Percentiles rank a stretch among this genome's conserved stretches.
These are phyloP conservation scores for Tetragnatha montana DNA, from an alignment of 2,888 invertebrate species.

Conservation along the genomic window DNA sequence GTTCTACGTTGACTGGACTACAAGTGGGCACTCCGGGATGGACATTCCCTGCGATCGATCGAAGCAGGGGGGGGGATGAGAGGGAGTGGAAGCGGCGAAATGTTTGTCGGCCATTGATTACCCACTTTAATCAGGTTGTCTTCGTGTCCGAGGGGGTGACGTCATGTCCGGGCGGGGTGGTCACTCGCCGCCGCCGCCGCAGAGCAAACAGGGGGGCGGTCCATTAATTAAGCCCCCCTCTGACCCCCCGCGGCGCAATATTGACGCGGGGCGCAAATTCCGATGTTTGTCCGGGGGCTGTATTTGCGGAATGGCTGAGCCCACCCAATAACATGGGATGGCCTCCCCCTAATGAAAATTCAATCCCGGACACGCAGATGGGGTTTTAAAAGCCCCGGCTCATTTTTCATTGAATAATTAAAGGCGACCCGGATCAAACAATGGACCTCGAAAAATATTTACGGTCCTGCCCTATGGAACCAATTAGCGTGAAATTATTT, in stretches of 20 bases:
- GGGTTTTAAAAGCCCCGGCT: slow-evolving; percentile 63
- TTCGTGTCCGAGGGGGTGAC: slow-evolving; percentile 64
- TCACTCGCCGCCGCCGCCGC: slow-evolving; percentile 70
- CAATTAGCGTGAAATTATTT: no score
- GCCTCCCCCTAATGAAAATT: slow-evolving; percentile 65
- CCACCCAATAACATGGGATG: slow-evolving; percentile 54
- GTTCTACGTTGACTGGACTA: no score
- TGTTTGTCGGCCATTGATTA: slow-evolving; percentile 71
- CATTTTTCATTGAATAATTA: slow-evolving; percentile 67
- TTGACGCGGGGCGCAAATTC: slow-evolving; percentile 64
- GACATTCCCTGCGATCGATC: slow-evolving; percentile 47
- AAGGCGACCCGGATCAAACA: slow-evolving; percentile 7
- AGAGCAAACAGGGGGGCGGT: slow-evolving; percentile 49
- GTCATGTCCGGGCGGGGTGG: slow-evolving; percentile 68
- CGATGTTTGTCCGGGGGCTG: slow-evolving; percentile 55
- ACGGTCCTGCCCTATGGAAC: no score
- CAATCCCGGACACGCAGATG: slow-evolving; percentile 66
- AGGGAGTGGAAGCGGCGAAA: slow-evolving; percentile 64
- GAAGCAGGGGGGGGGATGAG: slow-evolving; percentile 20
- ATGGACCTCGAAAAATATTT: no score
- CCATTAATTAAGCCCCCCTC: slow-evolving; percentile 66
- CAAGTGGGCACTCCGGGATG: slow-evolving; percentile 64
- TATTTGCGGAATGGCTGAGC: slow-evolving; percentile 67
- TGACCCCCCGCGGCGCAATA: slow-evolving; percentile 49
- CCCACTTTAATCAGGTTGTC: slow-evolving; percentile 71